Percentiles rank a stretch among this genome's conserved stretches.
These are phyloP conservation scores for Sycophaga agraensis DNA, from an alignment of 1,140 invertebrate species.

Conservation along the genomic window DNA sequence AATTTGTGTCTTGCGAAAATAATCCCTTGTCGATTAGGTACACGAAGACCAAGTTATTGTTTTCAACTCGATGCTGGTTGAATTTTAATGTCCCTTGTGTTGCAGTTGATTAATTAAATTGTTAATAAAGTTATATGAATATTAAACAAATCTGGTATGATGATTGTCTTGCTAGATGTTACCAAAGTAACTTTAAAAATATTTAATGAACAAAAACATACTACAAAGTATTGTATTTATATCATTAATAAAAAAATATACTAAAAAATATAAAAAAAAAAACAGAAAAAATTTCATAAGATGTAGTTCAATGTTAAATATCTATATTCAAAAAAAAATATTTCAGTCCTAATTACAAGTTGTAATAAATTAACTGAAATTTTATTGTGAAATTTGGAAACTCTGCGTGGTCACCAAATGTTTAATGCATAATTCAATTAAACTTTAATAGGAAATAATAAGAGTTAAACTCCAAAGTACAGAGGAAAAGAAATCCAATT, in stretches of 20 bases:
- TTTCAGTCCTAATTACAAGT: not conserved
- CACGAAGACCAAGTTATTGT: not conserved
- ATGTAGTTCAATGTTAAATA: not conserved
- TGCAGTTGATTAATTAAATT: slow-evolving; percentile 5
- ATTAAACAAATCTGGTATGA: not conserved
- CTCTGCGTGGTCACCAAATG: not conserved
- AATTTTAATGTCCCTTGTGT: slow-evolving; percentile 10
- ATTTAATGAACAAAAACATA: not conserved
- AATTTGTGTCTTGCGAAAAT: not conserved
- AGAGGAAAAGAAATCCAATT: slow-evolving; percentile 16
- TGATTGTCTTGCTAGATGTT: not conserved
- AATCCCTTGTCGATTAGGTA: not conserved
- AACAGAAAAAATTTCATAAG: not conserved
- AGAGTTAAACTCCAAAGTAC: slow-evolving; percentile 2
- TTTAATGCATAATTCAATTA: not conserved
- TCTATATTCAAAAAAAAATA: not conserved
- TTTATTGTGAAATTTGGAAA: slow-evolving; percentile 5
- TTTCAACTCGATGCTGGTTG: slow-evolving; percentile 1
- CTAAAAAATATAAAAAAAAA: not conserved
- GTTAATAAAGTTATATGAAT: not conserved
- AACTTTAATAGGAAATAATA: not conserved
- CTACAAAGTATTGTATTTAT: not conserved
- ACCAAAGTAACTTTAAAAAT: not conserved
- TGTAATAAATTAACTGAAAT: slow-evolving; percentile 3
- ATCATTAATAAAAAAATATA: not conserved